Evolutionary conservation across 2,888 invertebrate species (phyloP).

Genomic region (Minunthozetes semirufus): DNA sequence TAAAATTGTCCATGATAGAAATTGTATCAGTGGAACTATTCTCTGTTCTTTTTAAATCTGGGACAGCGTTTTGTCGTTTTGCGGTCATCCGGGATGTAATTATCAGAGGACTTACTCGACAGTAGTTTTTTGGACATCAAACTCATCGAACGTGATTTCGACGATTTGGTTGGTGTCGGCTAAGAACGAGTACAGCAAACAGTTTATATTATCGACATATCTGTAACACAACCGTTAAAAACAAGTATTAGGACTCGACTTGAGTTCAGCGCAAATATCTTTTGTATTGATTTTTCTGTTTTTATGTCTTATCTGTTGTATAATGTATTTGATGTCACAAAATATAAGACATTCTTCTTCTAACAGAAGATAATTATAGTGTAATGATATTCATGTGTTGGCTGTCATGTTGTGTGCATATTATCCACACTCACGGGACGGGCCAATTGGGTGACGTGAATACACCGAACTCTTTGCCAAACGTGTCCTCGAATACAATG

Average conservation of each 20-base stretch:
- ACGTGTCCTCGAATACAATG: conserved; percentile 69
- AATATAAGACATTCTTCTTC: neutral
- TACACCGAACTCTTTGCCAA: conserved; percentile 67
- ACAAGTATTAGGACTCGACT: neutral
- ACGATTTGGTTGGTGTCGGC: conserved; percentile 72
- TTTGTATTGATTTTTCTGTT: neutral
- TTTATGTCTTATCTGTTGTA: neutral
- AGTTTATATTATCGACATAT: conserved; percentile 66
- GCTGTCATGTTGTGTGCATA: neutral
- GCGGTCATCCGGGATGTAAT: neutral
- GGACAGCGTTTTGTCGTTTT: neutral
- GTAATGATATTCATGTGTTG: neutral
- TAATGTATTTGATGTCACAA: neutral
- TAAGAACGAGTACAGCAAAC: conserved; percentile 74
- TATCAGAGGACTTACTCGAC: conserved; percentile 40
- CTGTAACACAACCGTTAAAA: neutral
- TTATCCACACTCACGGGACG: conserved; percentile 49
- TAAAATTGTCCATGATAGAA: neutral
- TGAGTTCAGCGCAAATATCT: neutral
- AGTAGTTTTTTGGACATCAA: conserved; percentile 58
- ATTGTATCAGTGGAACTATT: neutral
- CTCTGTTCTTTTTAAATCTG: neutral
- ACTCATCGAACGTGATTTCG: conserved; percentile 70
- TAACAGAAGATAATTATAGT: neutral
- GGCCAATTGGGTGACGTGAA: conserved; percentile 81